Base-by-base conservation (phyloP, 2,888 invertebrate species). In the Perithous albicinctus region DNA sequence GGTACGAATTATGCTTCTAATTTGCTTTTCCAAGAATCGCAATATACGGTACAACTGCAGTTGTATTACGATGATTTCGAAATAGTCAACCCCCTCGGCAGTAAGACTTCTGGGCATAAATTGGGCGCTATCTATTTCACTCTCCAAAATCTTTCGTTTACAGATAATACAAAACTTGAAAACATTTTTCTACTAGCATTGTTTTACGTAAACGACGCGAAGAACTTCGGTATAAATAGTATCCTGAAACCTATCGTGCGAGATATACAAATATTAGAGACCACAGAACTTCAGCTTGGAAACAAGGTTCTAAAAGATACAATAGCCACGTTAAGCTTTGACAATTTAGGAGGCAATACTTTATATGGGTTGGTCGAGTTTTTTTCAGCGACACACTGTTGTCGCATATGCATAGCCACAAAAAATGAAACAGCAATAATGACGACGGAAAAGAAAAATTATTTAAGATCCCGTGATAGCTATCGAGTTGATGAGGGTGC, bases 311-410 rank as follows among this genome's bases (percentile, higher is more conserved):
- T 35, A 6, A 10, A 6, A 20, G 67, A 51, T 20, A 67, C 51
- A 6, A 18, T 67, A 20, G 2, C 12, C n/a, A 10, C 18, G n/a
- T 23, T 46, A 41, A 51, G 46, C 46, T 66, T 46, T 51, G 80
- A 83, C 23, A 83, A 83, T 43, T 72, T 83, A 59, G 83, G 78
- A 1, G 77, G 78, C 1, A 80, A 80, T 59, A 51, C 8, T 5
- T 61, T 74, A 59, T 66, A 66, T 8, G 80, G 78, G 18, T 66
- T 80, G 3, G 51, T 66, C n/a, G 80, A 78, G 48, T 78, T 66
- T 8, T 83, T 80, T 46, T 8, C 23, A 12, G 80, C 80, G 48
- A 74, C 1, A 4, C 0, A 48, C 7, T 48, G 18, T 18, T 48
- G 46, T 7, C 46, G 15, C 2, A 6, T 48, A 5, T 80, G 80